Conservation (phyloP, 2,888 invertebrate species). For the Loripinus fragilis region DNA sequence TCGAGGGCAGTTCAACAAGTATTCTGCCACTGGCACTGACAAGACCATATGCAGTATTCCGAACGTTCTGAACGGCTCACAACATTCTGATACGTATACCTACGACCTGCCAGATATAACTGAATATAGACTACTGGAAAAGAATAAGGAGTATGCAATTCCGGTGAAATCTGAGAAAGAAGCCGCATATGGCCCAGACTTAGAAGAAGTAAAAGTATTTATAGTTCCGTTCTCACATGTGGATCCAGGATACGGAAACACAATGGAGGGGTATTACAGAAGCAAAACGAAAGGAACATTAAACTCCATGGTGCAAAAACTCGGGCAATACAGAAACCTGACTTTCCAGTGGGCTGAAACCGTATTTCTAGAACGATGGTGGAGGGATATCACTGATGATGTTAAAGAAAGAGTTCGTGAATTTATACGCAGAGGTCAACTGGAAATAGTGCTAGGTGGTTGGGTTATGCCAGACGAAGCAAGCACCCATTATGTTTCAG, state of each 20-base stretch:
- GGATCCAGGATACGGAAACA: slow-evolving; percentile 98
- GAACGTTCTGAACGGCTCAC: neutral
- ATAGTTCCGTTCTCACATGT: slow-evolving; percentile 98
- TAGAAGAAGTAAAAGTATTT: slow-evolving; percentile 82
- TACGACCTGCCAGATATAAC: slow-evolving; percentile 68
- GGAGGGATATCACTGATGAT: slow-evolving; percentile 77
- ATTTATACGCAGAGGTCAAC: slow-evolving; percentile 76
- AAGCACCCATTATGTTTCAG: slow-evolving; percentile 78
- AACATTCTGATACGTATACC: slow-evolving; percentile 61
- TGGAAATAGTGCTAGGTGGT: slow-evolving; percentile 82
- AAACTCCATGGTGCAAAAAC: slow-evolving; percentile 92
- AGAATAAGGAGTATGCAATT: slow-evolving; percentile 66
- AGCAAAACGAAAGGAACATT: slow-evolving; percentile 89
- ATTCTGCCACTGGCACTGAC: neutral
- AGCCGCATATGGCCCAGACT: slow-evolving; percentile 51
- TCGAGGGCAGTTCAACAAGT: neutral
- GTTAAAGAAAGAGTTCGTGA: slow-evolving; percentile 65
- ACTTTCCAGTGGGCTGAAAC: slow-evolving; percentile 83
- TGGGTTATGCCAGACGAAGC: slow-evolving; percentile 83
- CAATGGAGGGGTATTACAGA: slow-evolving; percentile 97
- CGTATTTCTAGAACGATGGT: slow-evolving; percentile 82
- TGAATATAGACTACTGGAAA: slow-evolving; percentile 57
- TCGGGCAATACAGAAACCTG: slow-evolving; percentile 90
- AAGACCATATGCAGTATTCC: neutral
- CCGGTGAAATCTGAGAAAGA: slow-evolving; percentile 57